Evolutionary conservation across 2,888 invertebrate species (phyloP), one percentile per base, ranked within the genome.

Genomic region (Endotricha flammealis): DNA sequence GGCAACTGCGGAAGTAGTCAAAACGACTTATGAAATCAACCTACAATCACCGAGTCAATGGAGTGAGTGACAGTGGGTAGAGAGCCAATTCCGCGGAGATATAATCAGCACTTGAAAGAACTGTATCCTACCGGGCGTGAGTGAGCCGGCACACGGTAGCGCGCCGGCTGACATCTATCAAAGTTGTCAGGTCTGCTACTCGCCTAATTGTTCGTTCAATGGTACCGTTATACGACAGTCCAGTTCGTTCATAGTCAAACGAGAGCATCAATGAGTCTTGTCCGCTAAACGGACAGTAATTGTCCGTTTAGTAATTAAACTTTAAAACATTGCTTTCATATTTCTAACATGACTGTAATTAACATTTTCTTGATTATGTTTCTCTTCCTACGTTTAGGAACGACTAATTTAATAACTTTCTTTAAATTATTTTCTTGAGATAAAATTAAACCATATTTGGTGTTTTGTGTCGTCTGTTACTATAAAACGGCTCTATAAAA

Each of bases 41-140:
- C 48, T 48, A 50, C 53, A 57, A 50, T 63, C 58, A 58, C 64
- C 64, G 62, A 58, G 57, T 55, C 47, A 57, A 57, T 57, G 50
- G 44, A 43, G 41, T 47, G 53, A 61, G 48, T 73, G 71, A 73
- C 69, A 66, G 69, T 62, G 57, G 59, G 53, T 48, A 39, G 53
- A 67, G 64, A 66, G 63, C 69, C 61, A 67, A 70, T 73, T 71
- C 54, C 59, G 57, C 51, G 50, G 53, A 70, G 77, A 79, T 79
- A 53, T 56, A 67, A 78, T 76, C 77, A 51, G 49, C 54, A 54
- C 47, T 57, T 55, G 53, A 58, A 65, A 61, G 65, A 66, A 55
- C 57, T 60, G 63, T 61, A 64, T 59, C 64, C 63, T 64, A 64
- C 50, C 53, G 41, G 50, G 42, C 37, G 41, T 44, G 42, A 46